These are phyloP conservation scores for Xanthorhoe spadicearia DNA, from an alignment of 2,888 invertebrate genomes.

Conservation along the genomic window DNA sequence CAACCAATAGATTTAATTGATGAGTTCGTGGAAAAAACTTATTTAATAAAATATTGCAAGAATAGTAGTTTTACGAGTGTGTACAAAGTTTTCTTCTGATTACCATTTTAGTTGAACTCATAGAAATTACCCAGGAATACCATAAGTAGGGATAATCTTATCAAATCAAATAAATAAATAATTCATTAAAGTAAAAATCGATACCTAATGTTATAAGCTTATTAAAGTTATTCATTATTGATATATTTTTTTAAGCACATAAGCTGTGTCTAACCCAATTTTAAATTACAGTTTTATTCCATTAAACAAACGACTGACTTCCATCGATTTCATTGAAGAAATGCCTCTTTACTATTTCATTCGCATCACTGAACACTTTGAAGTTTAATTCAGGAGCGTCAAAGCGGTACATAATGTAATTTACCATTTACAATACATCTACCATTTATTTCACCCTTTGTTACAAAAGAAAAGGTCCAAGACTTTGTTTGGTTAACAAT, in stretches of 20 bases:
- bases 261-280: too few relatives aligned
- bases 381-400: conserved; percentile 64
- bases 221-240: too few relatives aligned
- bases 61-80: too few relatives aligned
- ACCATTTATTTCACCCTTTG: conserved; percentile 62
- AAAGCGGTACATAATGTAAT: conserved; percentile 71
- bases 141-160: not conserved
- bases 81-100: not conserved
- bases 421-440: conserved; percentile 64
- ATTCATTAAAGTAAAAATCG: not conserved
- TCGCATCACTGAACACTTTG: conserved; percentile 75
- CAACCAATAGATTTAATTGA: too few relatives aligned
- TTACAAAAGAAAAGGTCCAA: conserved; percentile 61
- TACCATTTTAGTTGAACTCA: not conserved
- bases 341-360: conserved; percentile 51
- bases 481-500: conserved; percentile 72
- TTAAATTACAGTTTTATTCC: not conserved
- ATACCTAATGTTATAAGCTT: too few relatives aligned
- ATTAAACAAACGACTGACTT: not conserved
- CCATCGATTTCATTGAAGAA: conserved; percentile 41
- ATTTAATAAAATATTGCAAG: too few relatives aligned
- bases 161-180: too few relatives aligned
- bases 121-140: not conserved
- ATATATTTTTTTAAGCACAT: too few relatives aligned
- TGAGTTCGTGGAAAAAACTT: too few relatives aligned